Conservation (phyloP, 2,113 vertebrate genomes). For the Phalacrocorax brasilianus region DNA sequence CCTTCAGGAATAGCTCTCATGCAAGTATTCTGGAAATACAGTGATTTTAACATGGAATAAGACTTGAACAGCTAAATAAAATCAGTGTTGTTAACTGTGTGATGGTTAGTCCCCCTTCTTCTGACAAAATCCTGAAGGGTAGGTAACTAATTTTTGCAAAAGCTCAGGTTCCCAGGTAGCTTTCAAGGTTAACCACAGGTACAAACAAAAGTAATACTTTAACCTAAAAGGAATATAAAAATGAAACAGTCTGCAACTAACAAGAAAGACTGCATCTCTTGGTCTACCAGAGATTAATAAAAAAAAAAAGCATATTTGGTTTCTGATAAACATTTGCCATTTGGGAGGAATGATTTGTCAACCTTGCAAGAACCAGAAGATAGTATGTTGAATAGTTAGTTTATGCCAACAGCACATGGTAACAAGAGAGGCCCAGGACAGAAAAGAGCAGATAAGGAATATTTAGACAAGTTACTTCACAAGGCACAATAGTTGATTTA, state of each 20-base stretch:
- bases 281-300: not conserved
- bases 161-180: not conserved
- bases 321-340: not conserved
- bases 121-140: not conserved
- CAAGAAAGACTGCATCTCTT: not conserved
- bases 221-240: not conserved
- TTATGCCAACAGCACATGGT: not conserved
- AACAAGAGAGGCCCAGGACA: not conserved
- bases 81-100: not conserved
- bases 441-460: not conserved
- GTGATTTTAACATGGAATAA: not conserved
- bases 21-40: not conserved
- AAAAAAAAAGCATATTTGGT: not conserved
- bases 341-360: not conserved
- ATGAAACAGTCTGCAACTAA: not conserved
- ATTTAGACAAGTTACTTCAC: not conserved
- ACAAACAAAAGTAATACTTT: not conserved
- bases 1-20: not conserved
- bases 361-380: not conserved
- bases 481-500: conserved; percentile 9
- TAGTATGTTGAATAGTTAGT: not conserved
- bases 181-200: not conserved
- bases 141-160: not conserved
- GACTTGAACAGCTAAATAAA: not conserved
- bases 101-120: not conserved